phyloP scores from a whole-genome alignment of 2,797 vertebrate genomes.

The Cirrhinus molitorella region DNA sequence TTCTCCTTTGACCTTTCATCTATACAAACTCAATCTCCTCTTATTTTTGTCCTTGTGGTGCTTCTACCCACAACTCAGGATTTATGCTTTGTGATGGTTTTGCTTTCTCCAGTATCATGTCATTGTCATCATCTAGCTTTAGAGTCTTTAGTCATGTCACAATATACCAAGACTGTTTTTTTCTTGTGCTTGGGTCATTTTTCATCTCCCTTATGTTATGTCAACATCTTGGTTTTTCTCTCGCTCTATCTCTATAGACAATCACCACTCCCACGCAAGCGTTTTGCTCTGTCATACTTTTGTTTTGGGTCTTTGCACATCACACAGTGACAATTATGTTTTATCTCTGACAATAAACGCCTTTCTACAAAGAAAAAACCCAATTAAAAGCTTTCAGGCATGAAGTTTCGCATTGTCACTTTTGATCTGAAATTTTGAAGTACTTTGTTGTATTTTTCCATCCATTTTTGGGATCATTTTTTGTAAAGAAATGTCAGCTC shows the following conservation, averaged over 20 bases:
- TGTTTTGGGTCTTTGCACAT: conserved; percentile 20
- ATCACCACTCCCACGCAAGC: conserved; percentile 1
- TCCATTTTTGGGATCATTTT: conserved; percentile 9
- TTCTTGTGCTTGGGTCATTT: conserved; percentile 13
- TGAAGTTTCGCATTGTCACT: conserved; percentile 18
- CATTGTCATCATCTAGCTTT: conserved; percentile 28
- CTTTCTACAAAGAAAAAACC: background rate
- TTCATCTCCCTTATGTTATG: conserved; percentile 29
- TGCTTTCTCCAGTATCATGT: conserved; percentile 22
- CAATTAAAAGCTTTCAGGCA: conserved; percentile 38
- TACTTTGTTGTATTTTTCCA: conserved; percentile 14
- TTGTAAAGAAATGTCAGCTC: background rate
- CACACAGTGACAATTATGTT: background rate
- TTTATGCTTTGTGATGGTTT: conserved; percentile 18
- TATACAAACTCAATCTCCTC: conserved; percentile 13
- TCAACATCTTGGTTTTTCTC: conserved; percentile 13
- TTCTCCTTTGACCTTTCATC: conserved; percentile 38
- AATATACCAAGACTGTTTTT: conserved; percentile 12
- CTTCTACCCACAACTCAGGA: conserved; percentile 6
- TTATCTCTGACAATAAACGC: background rate
- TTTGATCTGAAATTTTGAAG: conserved; percentile 25
- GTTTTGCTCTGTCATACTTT: background rate
- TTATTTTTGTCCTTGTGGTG: background rate
- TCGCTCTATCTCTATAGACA: background rate
- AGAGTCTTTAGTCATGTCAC: conserved; percentile 30